Evolutionary conservation across 2,888 invertebrate genomes (phyloP), one percentile per base, ranked within the genome.

Genomic region (Atethmia centrago): DNA sequence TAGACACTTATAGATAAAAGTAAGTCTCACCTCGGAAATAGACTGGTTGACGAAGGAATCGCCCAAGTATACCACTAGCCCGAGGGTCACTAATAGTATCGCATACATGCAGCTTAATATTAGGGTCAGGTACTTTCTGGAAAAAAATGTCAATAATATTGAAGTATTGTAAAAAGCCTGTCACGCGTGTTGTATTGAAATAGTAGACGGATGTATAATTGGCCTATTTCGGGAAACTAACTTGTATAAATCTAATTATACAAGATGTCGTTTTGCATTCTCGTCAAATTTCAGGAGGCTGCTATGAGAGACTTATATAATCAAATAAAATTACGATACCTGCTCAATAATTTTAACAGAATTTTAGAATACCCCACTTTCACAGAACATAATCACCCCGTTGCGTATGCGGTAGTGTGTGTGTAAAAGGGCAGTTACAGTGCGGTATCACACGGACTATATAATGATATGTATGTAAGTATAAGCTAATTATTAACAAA

Each of bases 51-150:
- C 82, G 71, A 97, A 94, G 62, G 97, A 93, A 88, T 98, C 97
- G 64, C 97, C 96, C 47, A 97, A 90, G 86, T 97, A 97, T 49
- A 98, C 94, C 5, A 98, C 97, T 12, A 97, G 85, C 47, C 98
- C 98, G 42, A 97, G 91, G 40, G 97, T 97, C 8, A 98, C 96
- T 77, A 98, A 91, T 84, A 98, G 95, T 80, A 98, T 96, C 58
- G 97, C 97, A 87, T 98, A 98, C 87, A 97, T 97, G 78, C 97
- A 97, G 89, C 98, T 98, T 83, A 97, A 91, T 69, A 97, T 97
- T 65, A 97, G 94, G 7, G 97, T 97, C 80, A 97, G 89, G 87
- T 97, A 97, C 87, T 96, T 95, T 83, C 97, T 97, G 95, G 75
- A 96, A 88, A 74, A 36, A 40, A 40, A 40, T 40, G 9, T 40